Conservation (phyloP, 2,113 vertebrate genomes). For the Oreamnos americanus region DNA sequence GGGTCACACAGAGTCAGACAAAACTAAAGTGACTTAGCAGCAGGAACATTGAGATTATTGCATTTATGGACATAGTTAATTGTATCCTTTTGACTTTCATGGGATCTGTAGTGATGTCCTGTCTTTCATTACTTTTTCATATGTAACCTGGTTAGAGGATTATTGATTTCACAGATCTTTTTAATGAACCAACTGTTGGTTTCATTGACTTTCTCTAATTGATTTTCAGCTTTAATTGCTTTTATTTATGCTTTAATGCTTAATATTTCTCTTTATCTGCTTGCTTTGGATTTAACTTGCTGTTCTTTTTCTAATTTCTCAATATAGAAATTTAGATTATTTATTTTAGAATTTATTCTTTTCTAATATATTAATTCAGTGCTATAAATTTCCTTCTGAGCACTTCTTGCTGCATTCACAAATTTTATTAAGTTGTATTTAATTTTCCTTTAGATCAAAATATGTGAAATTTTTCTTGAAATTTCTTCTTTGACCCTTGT, state of each 20-base stretch:
- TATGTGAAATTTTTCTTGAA: not conserved
- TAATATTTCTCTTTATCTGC: not conserved
- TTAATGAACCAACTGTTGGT: not conserved
- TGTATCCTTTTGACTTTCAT: not conserved
- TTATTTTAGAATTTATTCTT: not conserved
- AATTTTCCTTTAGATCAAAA: not conserved
- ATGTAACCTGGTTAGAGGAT: not conserved
- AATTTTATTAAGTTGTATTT: not conserved
- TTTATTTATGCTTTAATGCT: not conserved
- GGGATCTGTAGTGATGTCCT: not conserved
- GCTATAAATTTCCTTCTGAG: not conserved
- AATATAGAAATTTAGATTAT: not conserved
- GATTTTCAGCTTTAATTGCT: not conserved
- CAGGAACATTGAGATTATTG: not conserved
- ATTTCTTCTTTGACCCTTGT: not conserved
- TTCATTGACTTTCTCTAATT: not conserved
- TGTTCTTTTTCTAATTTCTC: not conserved
- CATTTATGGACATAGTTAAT: not conserved
- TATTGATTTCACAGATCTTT: not conserved
- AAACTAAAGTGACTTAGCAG: too few relatives aligned
- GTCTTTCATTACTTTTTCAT: not conserved
- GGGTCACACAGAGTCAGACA: too few relatives aligned
- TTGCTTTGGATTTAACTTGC: not conserved
- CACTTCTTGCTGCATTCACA: not conserved
- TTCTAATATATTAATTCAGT: not conserved